Evolutionary conservation across 2,113 vertebrate genomes (phyloP), one percentile per base, ranked within the genome.

Genomic region (Tenrec ecaudatus): DNA sequence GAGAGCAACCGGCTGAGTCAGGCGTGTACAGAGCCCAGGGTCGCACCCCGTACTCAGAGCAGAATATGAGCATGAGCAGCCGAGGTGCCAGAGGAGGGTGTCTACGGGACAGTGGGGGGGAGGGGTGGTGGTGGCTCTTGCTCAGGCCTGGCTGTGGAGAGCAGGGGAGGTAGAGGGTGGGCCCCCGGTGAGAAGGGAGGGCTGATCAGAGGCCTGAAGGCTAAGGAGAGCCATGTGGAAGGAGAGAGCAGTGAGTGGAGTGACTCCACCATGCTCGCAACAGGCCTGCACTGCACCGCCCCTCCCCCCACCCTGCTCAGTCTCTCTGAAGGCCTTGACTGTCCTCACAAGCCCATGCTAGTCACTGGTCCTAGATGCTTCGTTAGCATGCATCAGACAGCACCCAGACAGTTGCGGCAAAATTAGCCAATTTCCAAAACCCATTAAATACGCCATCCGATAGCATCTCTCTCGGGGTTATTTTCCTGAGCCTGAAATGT

Each of bases 351-450:
- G 86, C 86, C 86, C 86, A 79, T 31, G 3, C 66, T 58, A 82
- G 75, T 36, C 36, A 3, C 66, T 58, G 88, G 79, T 36, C 87
- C 69, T 31, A 53, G 88, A 88, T 96, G 90, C 66, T 97, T 97
- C 96, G 90, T 97, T 97, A 96, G 88, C 93, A 97, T 97, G 93
- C 97, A 95, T 81, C 3, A 5, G 88, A 94, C 68, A 90, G 78
- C 94, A 40, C 60, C 79, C 90, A 66, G 90, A 84, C 38, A 27
- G 87, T 93, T 95, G 94, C 38, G 2, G 88, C 95, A 95, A 96
- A 97, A 97, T 97, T 97, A 97, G 95, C 91, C 96, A 96, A 96
- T 97, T 97, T 97, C 95, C 88, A 93, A 95, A 96, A 95, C 93
- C 96, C 77, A 96, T 97, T 96, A 97, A 95, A 89, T 88, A 90